phyloP scores from a whole-genome alignment of 2,888 invertebrate species.

The Ephialtes manifestator region DNA sequence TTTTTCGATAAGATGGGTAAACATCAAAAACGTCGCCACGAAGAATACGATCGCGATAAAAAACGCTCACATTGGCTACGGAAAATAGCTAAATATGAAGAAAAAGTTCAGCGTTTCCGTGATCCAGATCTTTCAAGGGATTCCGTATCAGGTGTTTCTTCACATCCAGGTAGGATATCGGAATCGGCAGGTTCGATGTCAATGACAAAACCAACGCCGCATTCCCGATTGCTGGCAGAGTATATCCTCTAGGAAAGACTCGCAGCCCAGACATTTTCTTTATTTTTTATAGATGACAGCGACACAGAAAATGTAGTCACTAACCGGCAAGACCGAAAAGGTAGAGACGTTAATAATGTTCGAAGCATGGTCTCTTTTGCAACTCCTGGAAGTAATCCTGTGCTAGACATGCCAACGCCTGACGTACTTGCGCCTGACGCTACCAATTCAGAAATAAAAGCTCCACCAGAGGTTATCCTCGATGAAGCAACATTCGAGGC shows the following conservation, averaged over 20 bases:
- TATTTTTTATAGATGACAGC: neutral
- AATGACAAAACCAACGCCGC: neutral
- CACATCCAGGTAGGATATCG: neutral
- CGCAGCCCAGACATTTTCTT: conserved; percentile 9
- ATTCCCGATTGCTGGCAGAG: conserved; percentile 5
- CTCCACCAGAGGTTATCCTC: no score
- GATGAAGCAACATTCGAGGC: no score
- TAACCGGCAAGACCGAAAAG: no score
- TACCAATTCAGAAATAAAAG: no score
- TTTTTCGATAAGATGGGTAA: neutral
- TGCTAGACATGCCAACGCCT: no score
- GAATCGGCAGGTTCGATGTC: no score
- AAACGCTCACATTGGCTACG: neutral
- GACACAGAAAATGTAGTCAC: no score
- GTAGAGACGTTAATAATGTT: no score
- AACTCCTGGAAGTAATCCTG: no score
- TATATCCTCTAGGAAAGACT: conserved; percentile 13
- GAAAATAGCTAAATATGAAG: conserved; percentile 4
- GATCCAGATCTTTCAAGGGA: neutral
- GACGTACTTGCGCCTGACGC: no score
- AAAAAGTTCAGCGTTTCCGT: neutral
- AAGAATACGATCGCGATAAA: neutral
- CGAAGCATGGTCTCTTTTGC: no score
- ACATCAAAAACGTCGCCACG: neutral
- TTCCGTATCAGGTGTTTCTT: neutral